These are phyloP conservation scores for Drosophila sp. DNA, from an alignment of 1,140 invertebrate genomes.

Conservation along the genomic window DNA sequence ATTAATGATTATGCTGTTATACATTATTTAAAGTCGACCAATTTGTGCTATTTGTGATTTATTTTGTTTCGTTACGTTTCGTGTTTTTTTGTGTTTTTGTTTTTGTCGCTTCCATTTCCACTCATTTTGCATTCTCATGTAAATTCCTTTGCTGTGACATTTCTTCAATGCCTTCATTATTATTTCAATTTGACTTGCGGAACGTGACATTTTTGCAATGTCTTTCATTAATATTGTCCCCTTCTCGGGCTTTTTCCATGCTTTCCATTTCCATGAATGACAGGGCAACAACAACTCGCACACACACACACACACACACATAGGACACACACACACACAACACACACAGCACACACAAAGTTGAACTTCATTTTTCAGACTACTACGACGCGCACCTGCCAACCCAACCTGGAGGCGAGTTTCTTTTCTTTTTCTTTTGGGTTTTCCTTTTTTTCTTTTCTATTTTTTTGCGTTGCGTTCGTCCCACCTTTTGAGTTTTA, in stretches of 20 bases:
- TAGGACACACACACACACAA: not conserved
- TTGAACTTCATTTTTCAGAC: conserved; percentile 76
- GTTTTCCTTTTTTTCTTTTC: conserved; percentile 41
- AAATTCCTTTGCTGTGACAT: conserved; percentile 38
- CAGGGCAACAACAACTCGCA: conserved; percentile 56
- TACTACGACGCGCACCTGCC: conserved; percentile 66
- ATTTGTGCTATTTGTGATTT: conserved; percentile 11
- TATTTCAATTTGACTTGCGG: conserved; percentile 56
- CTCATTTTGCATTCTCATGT: conserved; percentile 27
- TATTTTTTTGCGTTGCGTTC: conserved; percentile 38
- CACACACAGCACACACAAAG: conserved; percentile 15
- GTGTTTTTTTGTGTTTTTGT: not conserved
- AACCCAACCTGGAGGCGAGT: conserved; percentile 43
- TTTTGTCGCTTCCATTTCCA: conserved; percentile 37
- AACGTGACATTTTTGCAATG: conserved; percentile 62
- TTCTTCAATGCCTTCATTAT: conserved; percentile 63
- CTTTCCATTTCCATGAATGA: conserved; percentile 49
- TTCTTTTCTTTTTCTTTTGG: conserved; percentile 35
- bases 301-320: conserved; percentile 7
- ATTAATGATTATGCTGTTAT: conserved; percentile 11
- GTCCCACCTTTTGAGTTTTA: conserved; percentile 71
- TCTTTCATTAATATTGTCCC: conserved; percentile 59
- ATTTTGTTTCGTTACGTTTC: conserved; percentile 10
- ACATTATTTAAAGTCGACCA: conserved; percentile 5
- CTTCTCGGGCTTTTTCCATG: not conserved